A percentile compares a stretch with the other conserved stretches of the same genome.
These are phyloP conservation scores for Hyppa rectilinea DNA, from an alignment of 2,888 invertebrate species.

Conservation along the genomic window DNA sequence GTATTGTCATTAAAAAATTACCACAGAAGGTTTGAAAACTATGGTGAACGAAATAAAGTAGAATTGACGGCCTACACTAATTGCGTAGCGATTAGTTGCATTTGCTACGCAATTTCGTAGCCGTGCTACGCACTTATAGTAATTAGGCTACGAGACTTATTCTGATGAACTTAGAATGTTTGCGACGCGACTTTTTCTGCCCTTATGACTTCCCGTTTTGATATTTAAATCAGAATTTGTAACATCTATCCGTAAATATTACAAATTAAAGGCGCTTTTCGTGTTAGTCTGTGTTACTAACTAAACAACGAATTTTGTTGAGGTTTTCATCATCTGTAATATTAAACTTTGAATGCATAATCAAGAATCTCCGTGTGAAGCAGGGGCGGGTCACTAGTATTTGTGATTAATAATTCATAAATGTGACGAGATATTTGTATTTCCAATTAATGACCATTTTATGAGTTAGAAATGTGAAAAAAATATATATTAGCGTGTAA, in stretches of 20 bases:
- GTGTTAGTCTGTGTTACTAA: too few relatives aligned
- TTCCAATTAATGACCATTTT: too few relatives aligned
- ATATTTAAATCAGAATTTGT: neutral
- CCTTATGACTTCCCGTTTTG: neutral
- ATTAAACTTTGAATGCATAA: too few relatives aligned
- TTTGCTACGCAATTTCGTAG: slow-evolving; percentile 37
- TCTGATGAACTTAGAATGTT: fast-evolving
- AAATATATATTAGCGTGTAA: too few relatives aligned
- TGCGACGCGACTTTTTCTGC: too few relatives aligned
- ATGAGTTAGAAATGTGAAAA: too few relatives aligned
- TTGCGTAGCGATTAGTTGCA: slow-evolving; percentile 10
- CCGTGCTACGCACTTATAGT: slow-evolving; percentile 9
- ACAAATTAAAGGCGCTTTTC: too few relatives aligned
- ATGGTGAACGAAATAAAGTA: neutral
- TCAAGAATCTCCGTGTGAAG: too few relatives aligned
- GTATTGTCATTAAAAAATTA: neutral
- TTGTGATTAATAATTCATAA: neutral
- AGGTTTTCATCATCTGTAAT: too few relatives aligned
- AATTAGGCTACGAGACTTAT: too few relatives aligned
- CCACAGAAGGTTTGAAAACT: slow-evolving; percentile 25
- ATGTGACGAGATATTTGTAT: neutral
- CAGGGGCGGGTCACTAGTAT: neutral
- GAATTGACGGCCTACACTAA: neutral
- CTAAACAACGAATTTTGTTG: too few relatives aligned
- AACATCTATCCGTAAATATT: neutral